phyloP scores from a whole-genome alignment of 2,888 invertebrate genomes.

The Patella ulyssiponensis region DNA sequence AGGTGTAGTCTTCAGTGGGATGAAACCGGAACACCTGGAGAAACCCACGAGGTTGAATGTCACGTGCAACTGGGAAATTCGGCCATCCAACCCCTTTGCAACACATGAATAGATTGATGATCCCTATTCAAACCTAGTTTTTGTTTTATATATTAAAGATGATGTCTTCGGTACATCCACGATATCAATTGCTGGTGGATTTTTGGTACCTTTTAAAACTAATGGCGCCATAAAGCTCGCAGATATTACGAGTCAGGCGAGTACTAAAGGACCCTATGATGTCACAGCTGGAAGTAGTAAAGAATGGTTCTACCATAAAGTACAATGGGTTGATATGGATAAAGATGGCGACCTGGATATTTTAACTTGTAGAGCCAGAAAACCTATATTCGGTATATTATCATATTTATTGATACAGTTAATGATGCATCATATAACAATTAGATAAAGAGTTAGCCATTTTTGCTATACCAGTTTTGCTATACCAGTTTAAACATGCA shows the following conservation, averaged over 20 bases:
- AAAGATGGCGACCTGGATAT: slow-evolving; percentile 54
- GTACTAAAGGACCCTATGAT: slow-evolving; percentile 37
- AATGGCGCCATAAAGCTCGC: slow-evolving; percentile 44
- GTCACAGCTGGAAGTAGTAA: slow-evolving; percentile 37
- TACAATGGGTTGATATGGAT: slow-evolving; percentile 55
- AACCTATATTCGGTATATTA: slow-evolving; percentile 36
- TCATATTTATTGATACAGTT: too few species aligned
- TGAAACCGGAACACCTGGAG: too few species aligned
- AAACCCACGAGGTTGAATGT: too few species aligned
- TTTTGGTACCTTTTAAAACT: slow-evolving; percentile 50
- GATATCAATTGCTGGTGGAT: slow-evolving; percentile 50
- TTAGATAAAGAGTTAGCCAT: too few species aligned
- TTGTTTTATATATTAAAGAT: slow-evolving; percentile 22
- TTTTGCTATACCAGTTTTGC: too few species aligned
- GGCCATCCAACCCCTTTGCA: too few species aligned
- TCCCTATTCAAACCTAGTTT: neutral
- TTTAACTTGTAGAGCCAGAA: slow-evolving; percentile 50
- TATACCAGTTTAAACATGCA: too few species aligned
- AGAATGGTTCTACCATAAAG: slow-evolving; percentile 55
- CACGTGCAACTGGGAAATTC: too few species aligned
- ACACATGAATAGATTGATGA: neutral
- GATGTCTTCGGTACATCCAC: slow-evolving; percentile 43
- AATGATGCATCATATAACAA: too few species aligned
- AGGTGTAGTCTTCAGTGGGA: too few species aligned
- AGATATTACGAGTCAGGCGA: slow-evolving; percentile 34